Base-by-base conservation (phyloP, 2,113 vertebrate genomes). In the Caretta caretta region DNA sequence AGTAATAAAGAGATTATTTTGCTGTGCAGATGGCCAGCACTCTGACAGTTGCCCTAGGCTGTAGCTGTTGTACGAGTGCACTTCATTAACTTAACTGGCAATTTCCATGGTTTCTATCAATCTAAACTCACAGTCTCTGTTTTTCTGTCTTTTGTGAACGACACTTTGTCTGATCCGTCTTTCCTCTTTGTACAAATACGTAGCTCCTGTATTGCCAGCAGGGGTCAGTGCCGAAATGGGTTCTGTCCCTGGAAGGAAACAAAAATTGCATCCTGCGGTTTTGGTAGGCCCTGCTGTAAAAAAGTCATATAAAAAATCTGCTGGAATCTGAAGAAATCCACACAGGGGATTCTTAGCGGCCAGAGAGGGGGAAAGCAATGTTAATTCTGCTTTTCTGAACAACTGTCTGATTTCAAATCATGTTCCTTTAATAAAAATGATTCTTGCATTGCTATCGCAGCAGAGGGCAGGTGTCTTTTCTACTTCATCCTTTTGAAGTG, bases 121-220 rank as follows among this genome's bases (percentile, higher is more conserved):
- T 59, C 56, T 27, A 27, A 27, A 59, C 25, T 25, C 56, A 59
- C 56, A 59, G 25, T 59, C 29, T 12, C 57, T 13, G 12, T 31
- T 59, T 31, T 25, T 29, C 27, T 59, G 12, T 59, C 29, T 6
- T 72, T 72, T 72, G 35, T 35, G 65, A n/a, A 20, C 9, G 6
- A 8, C 31, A 72, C 1, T 4, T 35, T 72, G 35, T 20, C 27
- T 69, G 6, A n/a, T n/a, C 65, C 16, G 2, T 19, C 65, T 72
- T 38, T 38, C 35, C 8, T 38, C 17, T 17, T 12, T 38, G 35
- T 31, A 38, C 35, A 19, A 69, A 38, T 17, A 10, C 16, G 1
- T 4, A 38, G 35, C 35, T n/a, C 7, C 35, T 72, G 65, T 22
- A 1, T 10, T 35, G 4, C 13, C 17, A 19, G 0, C 2, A 7